Evolutionary conservation across 2,888 invertebrate genomes (phyloP).

Genomic region (Metopia argyrocephala): DNA sequence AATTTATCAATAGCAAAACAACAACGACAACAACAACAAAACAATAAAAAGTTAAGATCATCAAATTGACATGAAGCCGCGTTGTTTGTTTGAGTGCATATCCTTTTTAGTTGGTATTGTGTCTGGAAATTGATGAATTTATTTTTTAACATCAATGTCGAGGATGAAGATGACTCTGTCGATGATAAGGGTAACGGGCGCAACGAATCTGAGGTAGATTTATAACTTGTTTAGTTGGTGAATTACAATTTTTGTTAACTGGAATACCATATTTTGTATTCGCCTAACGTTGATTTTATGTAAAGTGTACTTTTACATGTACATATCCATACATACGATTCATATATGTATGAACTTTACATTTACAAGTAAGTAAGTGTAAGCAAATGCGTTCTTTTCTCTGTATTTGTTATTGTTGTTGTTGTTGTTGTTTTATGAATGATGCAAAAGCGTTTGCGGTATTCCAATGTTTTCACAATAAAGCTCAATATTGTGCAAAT

Average conservation of each 20-base stretch:
- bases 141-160: background rate
- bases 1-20: too few relatives aligned
- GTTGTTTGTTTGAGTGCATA: background rate
- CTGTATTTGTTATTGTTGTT: background rate
- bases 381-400: background rate
- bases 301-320: background rate
- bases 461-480: slow-evolving; percentile 39
- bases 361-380: background rate
- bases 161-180: background rate
- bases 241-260: background rate
- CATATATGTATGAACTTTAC: background rate
- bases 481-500: slow-evolving; percentile 35
- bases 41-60: background rate
- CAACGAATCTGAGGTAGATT: background rate
- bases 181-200: too few relatives aligned
- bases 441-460: slow-evolving; percentile 5
- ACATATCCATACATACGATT: background rate
- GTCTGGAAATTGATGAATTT: slow-evolving; percentile 7
- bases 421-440: slow-evolving; percentile 23
- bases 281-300: background rate
- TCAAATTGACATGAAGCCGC: slow-evolving; percentile 22
- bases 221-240: background rate
- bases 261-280: background rate
- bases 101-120: background rate
- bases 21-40: too few relatives aligned